A percentile compares a stretch with the other conserved stretches of the same genome.
phyloP scores from a whole-genome alignment of 1,140 invertebrate genomes.

The Hylyphantes graminicola region DNA sequence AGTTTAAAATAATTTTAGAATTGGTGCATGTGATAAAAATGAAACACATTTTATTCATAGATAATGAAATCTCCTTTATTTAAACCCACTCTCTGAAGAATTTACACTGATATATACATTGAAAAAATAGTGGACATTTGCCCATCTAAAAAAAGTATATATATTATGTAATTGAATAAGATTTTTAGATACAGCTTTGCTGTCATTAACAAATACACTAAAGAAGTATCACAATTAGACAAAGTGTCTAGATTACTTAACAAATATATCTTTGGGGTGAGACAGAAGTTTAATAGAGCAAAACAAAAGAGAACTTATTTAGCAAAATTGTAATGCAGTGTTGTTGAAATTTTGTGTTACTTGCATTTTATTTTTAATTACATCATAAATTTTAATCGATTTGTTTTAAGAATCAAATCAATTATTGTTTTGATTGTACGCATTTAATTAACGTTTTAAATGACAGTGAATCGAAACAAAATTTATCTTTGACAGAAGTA shows the following conservation, averaged over 20 bases:
- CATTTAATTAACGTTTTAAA: too few relatives aligned
- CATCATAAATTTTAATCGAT: too few relatives aligned
- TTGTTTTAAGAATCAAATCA: too few relatives aligned
- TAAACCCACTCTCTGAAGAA: conserved; percentile 51
- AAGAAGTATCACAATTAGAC: conserved; percentile 59
- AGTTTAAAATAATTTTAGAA: neutral
- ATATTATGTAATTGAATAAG: conserved; percentile 56
- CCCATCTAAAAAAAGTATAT: conserved; percentile 49
- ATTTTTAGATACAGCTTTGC: conserved; percentile 40
- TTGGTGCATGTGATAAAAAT: neutral
- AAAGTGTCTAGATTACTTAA: conserved; percentile 54
- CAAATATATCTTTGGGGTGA: conserved; percentile 56
- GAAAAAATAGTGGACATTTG: conserved; percentile 48
- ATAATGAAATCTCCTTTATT: conserved; percentile 50
- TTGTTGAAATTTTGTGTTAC: neutral
- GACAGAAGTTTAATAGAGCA: conserved; percentile 11
- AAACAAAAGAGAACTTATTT: too few relatives aligned
- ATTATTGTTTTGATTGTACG: too few relatives aligned
- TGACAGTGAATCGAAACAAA: too few relatives aligned
- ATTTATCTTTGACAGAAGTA: too few relatives aligned
- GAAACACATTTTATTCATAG: too few relatives aligned
- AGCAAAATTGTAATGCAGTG: too few relatives aligned
- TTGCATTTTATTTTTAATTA: too few relatives aligned
- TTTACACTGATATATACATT: conserved; percentile 57
- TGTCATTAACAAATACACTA: conserved; percentile 46